These are phyloP conservation scores for Bostrychus sinensis DNA, from an alignment of 2,113 vertebrate genomes.

Conservation along the genomic window DNA sequence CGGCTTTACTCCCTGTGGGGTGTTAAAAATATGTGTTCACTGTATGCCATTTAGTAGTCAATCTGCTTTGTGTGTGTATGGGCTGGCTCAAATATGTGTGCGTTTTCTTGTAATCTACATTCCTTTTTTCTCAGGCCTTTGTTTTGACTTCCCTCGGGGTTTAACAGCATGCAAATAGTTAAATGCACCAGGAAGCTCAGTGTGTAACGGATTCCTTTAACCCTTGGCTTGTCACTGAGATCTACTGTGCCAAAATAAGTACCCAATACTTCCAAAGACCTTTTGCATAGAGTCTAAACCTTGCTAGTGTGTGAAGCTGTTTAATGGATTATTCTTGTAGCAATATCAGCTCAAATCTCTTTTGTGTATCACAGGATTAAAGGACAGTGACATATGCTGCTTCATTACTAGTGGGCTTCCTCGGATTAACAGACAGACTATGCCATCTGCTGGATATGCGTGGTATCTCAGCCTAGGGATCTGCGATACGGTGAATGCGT, in stretches of 20 bases:
- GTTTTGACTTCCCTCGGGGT: slow-evolving; percentile 64
- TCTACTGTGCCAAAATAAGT: slow-evolving; percentile 6
- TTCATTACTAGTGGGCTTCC: slow-evolving; percentile 13
- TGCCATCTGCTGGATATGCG: slow-evolving; percentile 69
- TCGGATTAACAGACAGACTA: slow-evolving; percentile 44
- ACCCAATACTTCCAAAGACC: neutral
- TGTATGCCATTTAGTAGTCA: slow-evolving; percentile 71
- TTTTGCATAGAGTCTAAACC: neutral
- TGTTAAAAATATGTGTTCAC: slow-evolving; percentile 74
- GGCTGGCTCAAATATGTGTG: slow-evolving; percentile 47
- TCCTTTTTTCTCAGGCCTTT: slow-evolving; percentile 53
- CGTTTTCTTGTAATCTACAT: slow-evolving; percentile 62
- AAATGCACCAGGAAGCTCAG: slow-evolving; percentile 58
- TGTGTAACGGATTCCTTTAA: slow-evolving; percentile 55
- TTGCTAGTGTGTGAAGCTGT: neutral
- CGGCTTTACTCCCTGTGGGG: slow-evolving; percentile 69
- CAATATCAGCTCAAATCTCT: slow-evolving; percentile 28
- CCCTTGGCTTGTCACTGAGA: slow-evolving; percentile 23
- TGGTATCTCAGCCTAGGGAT: neutral
- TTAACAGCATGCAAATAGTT: slow-evolving; percentile 55
- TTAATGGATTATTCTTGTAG: slow-evolving; percentile 24
- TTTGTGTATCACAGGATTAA: slow-evolving; percentile 37
- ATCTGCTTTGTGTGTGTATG: slow-evolving; percentile 43
- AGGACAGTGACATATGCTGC: slow-evolving; percentile 24
- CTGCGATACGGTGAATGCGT: neutral